Percentiles rank a stretch among this genome's conserved stretches.
Evolutionary conservation across 2,888 invertebrate genomes (phyloP).

Genomic region (Dascillus cervinus): DNA sequence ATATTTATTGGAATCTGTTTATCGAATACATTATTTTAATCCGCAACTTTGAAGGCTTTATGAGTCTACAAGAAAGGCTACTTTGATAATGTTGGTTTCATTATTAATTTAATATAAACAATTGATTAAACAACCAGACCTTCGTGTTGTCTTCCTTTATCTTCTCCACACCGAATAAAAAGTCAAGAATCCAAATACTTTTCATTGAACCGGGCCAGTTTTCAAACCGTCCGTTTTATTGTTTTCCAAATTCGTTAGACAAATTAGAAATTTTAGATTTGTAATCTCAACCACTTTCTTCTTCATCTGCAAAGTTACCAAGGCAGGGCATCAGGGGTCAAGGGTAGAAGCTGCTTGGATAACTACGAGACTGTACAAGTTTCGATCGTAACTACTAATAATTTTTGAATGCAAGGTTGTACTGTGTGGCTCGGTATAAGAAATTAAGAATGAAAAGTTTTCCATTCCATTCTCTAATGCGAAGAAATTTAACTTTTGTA

Average conservation of each 20-base stretch:
- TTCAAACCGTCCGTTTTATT: constrained; percentile 9
- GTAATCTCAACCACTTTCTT: too few relatives aligned
- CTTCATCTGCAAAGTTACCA: too few relatives aligned
- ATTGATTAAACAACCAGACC: too few relatives aligned
- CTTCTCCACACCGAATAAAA: background rate
- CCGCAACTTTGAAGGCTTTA: constrained; percentile 40
- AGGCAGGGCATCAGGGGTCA: constrained; percentile 11
- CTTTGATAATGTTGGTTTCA: constrained; percentile 26
- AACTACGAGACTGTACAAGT: constrained; percentile 9
- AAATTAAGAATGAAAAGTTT: too few relatives aligned
- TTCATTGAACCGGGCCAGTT: constrained; percentile 1
- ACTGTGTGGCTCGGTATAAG: too few relatives aligned
- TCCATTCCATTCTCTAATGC: too few relatives aligned
- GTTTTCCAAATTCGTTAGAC: too few relatives aligned
- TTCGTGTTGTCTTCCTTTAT: background rate
- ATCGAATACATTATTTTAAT: constrained; percentile 41
- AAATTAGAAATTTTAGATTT: too few relatives aligned
- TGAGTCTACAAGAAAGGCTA: constrained; percentile 38
- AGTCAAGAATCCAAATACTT: background rate
- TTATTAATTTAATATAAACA: constrained; percentile 2
- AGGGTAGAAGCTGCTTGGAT: constrained; percentile 10
- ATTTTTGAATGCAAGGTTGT: too few relatives aligned
- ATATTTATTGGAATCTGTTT: constrained; percentile 42
- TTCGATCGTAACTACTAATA: too few relatives aligned
- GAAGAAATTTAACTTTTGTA: too few relatives aligned